Evolutionary conservation across 2,797 vertebrate genomes (phyloP), one percentile per base, ranked within the genome.

Genomic region (Pagetopsis macropterus): DNA sequence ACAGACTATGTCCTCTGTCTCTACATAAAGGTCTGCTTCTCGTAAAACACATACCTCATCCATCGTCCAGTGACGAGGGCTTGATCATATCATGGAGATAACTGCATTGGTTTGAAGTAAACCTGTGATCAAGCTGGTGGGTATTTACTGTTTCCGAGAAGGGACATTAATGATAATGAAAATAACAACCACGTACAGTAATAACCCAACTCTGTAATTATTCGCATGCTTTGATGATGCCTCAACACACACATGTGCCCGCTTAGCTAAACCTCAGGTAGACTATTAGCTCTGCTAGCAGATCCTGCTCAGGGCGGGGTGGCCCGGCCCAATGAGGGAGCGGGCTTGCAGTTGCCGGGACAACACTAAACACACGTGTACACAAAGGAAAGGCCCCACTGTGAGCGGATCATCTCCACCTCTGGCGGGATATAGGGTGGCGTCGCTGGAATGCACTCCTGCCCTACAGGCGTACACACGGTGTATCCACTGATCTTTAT

Each of bases 81-180:
- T 75, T 74, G 94, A 95, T 95, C 94, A 95, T 96, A 95, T 95
- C 91, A 93, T 93, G 84, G 93, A 76, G 95, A 94, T 94, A 95
- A 94, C 93, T 93, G 94, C 94, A 81, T 62, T 85, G 92, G 91
- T 91, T 91, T 94, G 95, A 93, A 96, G 96, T 94, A 95, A 96
- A 96, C 93, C 94, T 89, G 88, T 97, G 96, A 97, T 97, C 96
- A 97, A 96, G 94, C 93, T 92, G 89, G 92, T 95, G 93, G 94
- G 93, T 96, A 93, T 94, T 95, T 94, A 93, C 94, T 93, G 92
- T 92, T 89, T 93, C 92, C 87, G 94, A 94, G 94, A 94, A 94
- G 92, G 96, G 95, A 95, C 95, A 93, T 95, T 93, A 96, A 96
- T 94, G 95, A 95, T 95, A 96, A 96, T 96, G 95, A 96, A 96